Conservation (phyloP, 2,113 vertebrate species). For the Australoheros scitulus region DNA sequence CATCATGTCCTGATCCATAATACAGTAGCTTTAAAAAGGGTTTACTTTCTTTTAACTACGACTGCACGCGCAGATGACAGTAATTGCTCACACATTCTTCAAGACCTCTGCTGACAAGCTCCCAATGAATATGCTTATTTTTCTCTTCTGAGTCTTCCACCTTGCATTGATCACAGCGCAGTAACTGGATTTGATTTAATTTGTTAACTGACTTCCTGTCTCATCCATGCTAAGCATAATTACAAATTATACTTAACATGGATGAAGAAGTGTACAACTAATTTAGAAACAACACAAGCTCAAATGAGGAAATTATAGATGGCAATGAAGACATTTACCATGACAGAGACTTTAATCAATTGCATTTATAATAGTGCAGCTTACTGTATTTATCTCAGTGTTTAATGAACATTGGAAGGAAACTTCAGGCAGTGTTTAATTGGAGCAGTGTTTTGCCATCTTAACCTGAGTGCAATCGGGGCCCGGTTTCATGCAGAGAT, state of each 20-base stretch:
- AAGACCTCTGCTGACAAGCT: neutral
- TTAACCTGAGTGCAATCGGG: neutral
- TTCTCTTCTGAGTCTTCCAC: neutral
- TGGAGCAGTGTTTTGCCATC: neutral
- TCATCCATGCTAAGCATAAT: constrained; percentile 20
- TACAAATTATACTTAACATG: constrained; percentile 22
- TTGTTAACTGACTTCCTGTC: constrained; percentile 31
- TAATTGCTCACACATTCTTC: neutral
- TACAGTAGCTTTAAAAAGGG: neutral
- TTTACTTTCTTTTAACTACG: neutral
- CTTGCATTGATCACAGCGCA: neutral
- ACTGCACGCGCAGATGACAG: neutral
- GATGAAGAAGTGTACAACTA: neutral
- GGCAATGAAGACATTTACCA: neutral
- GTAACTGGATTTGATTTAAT: constrained; percentile 31
- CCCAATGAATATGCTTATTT: neutral
- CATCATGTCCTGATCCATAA: neutral
- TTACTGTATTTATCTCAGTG: neutral
- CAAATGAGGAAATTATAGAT: constrained; percentile 15
- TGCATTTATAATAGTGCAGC: neutral
- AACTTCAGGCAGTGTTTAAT: neutral
- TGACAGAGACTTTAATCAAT: neutral
- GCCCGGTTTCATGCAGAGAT: constrained; percentile 14
- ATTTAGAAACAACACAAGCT: constrained; percentile 22
- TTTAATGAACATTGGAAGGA: neutral